Evolutionary conservation across 2,888 invertebrate species (phyloP).

Genomic region (Cheilosia urbana): DNA sequence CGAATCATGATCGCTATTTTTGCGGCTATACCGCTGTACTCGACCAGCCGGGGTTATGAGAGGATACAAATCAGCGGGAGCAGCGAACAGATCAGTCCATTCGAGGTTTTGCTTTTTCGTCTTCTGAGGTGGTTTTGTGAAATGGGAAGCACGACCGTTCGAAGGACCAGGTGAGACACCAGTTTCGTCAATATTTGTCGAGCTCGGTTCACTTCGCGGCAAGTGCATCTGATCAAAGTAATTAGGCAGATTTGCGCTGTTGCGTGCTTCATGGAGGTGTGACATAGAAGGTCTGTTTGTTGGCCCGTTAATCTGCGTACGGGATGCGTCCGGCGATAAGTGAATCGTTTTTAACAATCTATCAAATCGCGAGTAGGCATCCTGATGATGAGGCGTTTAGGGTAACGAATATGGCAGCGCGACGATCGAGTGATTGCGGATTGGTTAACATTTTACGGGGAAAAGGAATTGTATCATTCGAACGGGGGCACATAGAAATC

Average conservation of each 20-base stretch:
- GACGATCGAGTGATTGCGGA: conserved; percentile 39
- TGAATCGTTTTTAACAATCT: conserved; percentile 71
- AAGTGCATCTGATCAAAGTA: conserved; percentile 49
- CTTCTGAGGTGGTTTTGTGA: conserved; percentile 43
- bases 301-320: conserved; percentile 65
- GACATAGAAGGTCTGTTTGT: conserved; percentile 37
- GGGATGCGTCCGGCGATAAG: conserved; percentile 73
- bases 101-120: conserved; percentile 48
- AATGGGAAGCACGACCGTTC: conserved; percentile 41
- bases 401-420: conserved; percentile 5
- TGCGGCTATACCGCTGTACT: conserved; percentile 13
- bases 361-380: conserved; percentile 70
- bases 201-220: conserved; percentile 33
- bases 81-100: conserved; percentile 61
- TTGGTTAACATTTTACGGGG: conserved; percentile 61
- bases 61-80: conserved; percentile 46
- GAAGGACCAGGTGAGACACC: conserved; percentile 24
- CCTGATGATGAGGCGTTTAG: conserved; percentile 48
- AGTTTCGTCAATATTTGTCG: conserved; percentile 18
- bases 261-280: conserved; percentile 35
- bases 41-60: conserved; percentile 48
- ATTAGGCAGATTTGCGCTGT: conserved; percentile 34
- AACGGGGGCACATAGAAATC: conserved; percentile 72
- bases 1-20: conserved; percentile 32
- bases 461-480: conserved; percentile 72